phyloP scores from a whole-genome alignment of 2,113 vertebrate genomes.

The Sinocyclocheilus maitianheensis region DNA sequence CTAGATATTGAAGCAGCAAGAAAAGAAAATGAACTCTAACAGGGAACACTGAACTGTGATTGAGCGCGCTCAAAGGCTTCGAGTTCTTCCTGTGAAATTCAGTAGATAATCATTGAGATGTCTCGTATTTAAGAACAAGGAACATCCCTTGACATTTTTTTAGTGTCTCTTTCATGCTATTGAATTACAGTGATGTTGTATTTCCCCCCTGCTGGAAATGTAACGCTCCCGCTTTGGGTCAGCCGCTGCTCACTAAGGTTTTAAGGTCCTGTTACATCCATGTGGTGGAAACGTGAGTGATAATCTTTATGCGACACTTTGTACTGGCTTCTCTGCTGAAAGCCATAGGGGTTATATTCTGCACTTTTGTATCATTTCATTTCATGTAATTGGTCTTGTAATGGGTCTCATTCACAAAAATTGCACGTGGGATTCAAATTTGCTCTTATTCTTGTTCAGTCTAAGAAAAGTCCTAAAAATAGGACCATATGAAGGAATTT shows the following conservation, averaged over 20 bases:
- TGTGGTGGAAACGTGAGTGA: constrained; percentile 3
- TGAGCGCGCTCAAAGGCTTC: neutral
- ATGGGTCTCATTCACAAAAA: neutral
- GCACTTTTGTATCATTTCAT: neutral
- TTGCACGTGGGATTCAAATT: neutral
- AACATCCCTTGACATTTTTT: neutral
- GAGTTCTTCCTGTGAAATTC: neutral
- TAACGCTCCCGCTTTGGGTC: neutral
- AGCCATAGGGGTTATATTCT: neutral
- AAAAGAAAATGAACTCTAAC: neutral
- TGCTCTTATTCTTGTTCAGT: neutral
- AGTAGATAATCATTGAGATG: neutral
- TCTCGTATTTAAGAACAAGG: constrained; percentile 1
- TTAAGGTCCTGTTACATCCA: constrained; percentile 5
- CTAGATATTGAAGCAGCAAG: neutral
- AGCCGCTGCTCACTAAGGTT: constrained; percentile 1
- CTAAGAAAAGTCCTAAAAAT: neutral
- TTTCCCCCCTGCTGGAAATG: constrained; percentile 7
- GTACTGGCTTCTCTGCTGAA: neutral
- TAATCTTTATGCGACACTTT: constrained; percentile 6
- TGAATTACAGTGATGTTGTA: constrained; percentile 15
- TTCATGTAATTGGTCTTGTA: neutral
- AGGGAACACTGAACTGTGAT: neutral
- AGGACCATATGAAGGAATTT: neutral
- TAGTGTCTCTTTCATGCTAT: neutral